Base-by-base conservation (phyloP, 2,888 invertebrate genomes). In the Drosophila antonietae region DNA sequence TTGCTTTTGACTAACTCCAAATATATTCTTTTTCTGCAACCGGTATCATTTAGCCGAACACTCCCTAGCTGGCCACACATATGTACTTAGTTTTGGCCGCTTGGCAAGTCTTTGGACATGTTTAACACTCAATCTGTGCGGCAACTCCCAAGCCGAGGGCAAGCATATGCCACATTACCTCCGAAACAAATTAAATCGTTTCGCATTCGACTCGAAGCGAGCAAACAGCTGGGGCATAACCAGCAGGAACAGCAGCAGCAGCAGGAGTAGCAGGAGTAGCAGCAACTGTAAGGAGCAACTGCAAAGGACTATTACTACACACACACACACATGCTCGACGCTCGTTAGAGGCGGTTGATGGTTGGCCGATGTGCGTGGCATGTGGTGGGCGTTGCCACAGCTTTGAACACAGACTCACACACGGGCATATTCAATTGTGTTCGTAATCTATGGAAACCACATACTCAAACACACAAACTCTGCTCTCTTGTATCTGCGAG, bases 141-240 rank as follows among this genome's bases (percentile, higher is more conserved):
- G 89, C 84, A 72, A 83, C 80, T 81, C 71, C 78, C 80, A 76
- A 61, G 55, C 67, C 37, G 59, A 51, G 75, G 41, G 31, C 46
- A 60, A 68, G 81, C 85, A 85, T 89, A 89, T 89, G 90, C 83
- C 86, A 77, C 89, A 89, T 89, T 89, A 81, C 88, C 86, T 83
- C 83, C 81, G 81, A 83, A 85, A 81, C 86, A 86, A 89, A 86
- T 89, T 86, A 85, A 88, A 89, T 86, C 86, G 82, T 78, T 85
- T 85, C 81, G 87, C 84, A 88, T 85, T 85, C 71, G 68, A 81
- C 53, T 75, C 73, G 82, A 75, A 73, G 64, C 74, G 64, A 57
- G 69, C 66, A 74, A 71, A 63, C 75, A 78, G 73, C 73, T 78
- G 78, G 68, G 75, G 76, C 79, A 76, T 74, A 78, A 75, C 75